A percentile compares a stretch with the other conserved stretches of the same genome.
phyloP scores from a whole-genome alignment of 2,888 invertebrate genomes.

The Cataglyphis livida region DNA sequence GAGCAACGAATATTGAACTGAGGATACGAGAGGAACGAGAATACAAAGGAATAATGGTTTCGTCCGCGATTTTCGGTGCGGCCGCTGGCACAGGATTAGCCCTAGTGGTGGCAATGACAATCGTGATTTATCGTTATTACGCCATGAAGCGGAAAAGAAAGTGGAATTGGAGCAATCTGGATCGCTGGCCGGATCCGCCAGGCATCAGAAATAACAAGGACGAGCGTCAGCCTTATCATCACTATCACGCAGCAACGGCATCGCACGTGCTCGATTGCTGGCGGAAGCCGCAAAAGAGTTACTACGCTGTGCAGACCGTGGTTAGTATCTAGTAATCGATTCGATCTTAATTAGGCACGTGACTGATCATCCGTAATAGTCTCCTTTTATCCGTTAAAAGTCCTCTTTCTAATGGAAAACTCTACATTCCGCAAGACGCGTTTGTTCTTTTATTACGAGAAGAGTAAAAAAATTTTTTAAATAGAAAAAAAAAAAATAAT shows the following conservation, averaged over 20 bases:
- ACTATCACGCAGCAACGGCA: conserved; percentile 57
- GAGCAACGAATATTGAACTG: neutral
- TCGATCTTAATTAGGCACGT: neutral
- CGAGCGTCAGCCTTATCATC: conserved; percentile 48
- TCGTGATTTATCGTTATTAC: conserved; percentile 90
- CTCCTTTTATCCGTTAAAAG: neutral
- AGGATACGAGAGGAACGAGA: neutral
- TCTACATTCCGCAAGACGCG: neutral
- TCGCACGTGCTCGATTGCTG: conserved; percentile 77
- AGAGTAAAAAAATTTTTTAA: neutral
- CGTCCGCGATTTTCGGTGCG: conserved; percentile 89
- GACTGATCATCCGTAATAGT: neutral
- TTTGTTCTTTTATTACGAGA: neutral
- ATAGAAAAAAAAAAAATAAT: neutral
- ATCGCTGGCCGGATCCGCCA: conserved; percentile 85
- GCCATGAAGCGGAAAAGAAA: conserved; percentile 87
- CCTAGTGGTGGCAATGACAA: conserved; percentile 89
- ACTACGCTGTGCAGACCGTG: conserved; percentile 77
- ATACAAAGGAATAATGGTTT: conserved; percentile 86
- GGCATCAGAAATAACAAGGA: conserved; percentile 43
- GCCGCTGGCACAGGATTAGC: conserved; percentile 90
- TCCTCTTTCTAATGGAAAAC: neutral
- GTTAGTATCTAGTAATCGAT: conserved; percentile 67
- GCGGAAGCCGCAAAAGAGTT: conserved; percentile 77
- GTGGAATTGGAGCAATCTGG: conserved; percentile 88